Conservation (phyloP, 2,797 vertebrate genomes). For the Gymnodraco acuticeps region DNA sequence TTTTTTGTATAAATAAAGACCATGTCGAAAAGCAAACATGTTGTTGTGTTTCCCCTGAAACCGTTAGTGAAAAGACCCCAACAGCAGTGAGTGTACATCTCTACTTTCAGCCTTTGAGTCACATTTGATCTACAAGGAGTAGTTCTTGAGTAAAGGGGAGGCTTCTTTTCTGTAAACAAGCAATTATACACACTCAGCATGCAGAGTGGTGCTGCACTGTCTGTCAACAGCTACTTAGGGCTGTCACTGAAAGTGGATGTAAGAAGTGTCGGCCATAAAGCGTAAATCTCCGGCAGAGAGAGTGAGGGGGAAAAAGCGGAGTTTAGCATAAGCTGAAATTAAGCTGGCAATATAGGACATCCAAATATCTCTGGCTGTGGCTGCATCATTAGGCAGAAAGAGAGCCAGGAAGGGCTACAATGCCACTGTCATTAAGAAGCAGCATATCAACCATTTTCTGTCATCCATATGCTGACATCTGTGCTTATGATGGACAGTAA, state of each 20-base stretch:
- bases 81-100: constrained; percentile 31
- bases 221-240: constrained; percentile 80
- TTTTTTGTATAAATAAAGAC: constrained; percentile 1
- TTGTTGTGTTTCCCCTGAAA: constrained; percentile 27
- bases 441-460: constrained; percentile 44
- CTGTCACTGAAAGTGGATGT: constrained; percentile 78
- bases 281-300: constrained; percentile 68
- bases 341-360: constrained; percentile 81
- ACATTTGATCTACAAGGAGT: constrained; percentile 64
- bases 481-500: constrained; percentile 50
- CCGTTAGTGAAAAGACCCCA: constrained; percentile 8
- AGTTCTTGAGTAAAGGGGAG: constrained; percentile 58
- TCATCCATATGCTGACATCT: constrained; percentile 44
- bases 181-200: constrained; percentile 79
- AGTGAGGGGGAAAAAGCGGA: constrained; percentile 43
- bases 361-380: constrained; percentile 69
- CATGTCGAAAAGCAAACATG: constrained; percentile 19
- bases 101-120: constrained; percentile 64
- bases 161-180: constrained; percentile 78
- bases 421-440: constrained; percentile 57
- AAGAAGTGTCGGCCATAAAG: constrained; percentile 71
- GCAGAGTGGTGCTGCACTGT: constrained; percentile 68
- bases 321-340: constrained; percentile 84
- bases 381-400: constrained; percentile 74
- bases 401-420: constrained; percentile 58